Percentiles rank a stretch among this genome's conserved stretches.
These are phyloP conservation scores for Enteromius paludinosus DNA, from an alignment of 2,797 vertebrate genomes.

Conservation along the genomic window DNA sequence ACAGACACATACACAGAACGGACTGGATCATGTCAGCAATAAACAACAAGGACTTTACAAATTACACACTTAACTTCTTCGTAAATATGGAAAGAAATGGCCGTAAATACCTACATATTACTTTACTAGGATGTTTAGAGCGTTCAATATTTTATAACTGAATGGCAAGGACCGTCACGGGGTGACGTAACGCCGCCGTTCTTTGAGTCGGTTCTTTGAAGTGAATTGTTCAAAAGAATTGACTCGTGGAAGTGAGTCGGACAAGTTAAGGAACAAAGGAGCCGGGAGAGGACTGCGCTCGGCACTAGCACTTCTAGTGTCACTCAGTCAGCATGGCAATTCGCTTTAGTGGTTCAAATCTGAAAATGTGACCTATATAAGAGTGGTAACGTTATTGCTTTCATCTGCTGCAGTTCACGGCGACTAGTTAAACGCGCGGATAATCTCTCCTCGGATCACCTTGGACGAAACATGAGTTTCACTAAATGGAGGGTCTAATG, in stretches of 20 bases:
- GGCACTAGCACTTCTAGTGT: slow-evolving; percentile 12
- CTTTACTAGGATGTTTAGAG: neutral
- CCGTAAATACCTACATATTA: neutral
- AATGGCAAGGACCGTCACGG: neutral
- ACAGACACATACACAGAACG: neutral
- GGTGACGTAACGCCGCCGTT: slow-evolving; percentile 2
- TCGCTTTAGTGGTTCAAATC: neutral
- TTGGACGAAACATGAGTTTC: slow-evolving; percentile 73
- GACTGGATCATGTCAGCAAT: no score
- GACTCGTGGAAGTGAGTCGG: slow-evolving; percentile 11
- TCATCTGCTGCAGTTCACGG: slow-evolving; percentile 22
- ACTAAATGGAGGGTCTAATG: slow-evolving; percentile 73
- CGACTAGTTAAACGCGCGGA: slow-evolving; percentile 31
- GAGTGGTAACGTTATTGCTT: neutral
- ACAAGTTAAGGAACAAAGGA: slow-evolving; percentile 53
- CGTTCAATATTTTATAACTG: neutral
- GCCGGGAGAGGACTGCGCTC: slow-evolving; percentile 22
- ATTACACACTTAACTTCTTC: neutral
- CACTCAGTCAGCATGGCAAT: neutral
- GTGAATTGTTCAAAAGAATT: slow-evolving; percentile 10
- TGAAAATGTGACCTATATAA: slow-evolving; percentile 34
- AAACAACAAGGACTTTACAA: neutral
- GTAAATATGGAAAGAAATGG: neutral
- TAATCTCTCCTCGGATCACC: slow-evolving; percentile 34
- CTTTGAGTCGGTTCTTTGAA: neutral